Evolutionary conservation across 2,113 vertebrate species (phyloP).

Genomic region (Saccopteryx leptura): DNA sequence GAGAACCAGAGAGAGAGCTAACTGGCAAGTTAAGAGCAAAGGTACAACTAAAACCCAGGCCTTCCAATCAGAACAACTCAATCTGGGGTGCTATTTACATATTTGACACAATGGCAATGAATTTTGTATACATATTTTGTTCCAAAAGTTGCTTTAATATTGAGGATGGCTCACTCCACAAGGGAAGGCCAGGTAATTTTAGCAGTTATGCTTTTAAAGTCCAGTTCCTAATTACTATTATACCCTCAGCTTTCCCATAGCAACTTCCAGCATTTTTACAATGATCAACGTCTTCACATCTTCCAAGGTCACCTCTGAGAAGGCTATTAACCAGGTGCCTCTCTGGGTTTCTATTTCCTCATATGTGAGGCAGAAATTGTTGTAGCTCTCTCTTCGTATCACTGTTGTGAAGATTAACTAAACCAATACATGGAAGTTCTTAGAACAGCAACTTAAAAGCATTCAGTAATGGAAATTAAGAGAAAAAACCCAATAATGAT

Average conservation of each 20-base stretch:
- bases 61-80: not conserved
- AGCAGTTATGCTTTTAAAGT: not conserved
- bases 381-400: not conserved
- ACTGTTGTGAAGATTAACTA: not conserved
- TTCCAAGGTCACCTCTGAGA: not conserved
- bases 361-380: not conserved
- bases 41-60: not conserved
- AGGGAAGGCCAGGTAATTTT: not conserved
- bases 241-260: not conserved
- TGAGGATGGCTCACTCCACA: not conserved
- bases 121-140: constrained; percentile 34
- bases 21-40: constrained; percentile 26
- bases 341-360: not conserved
- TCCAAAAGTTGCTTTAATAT: not conserved
- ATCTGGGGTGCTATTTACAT: not conserved
- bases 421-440: not conserved
- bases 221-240: not conserved
- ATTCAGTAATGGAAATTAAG: constrained; percentile 11
- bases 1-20: not conserved
- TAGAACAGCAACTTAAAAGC: not conserved
- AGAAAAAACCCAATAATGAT: constrained; percentile 1
- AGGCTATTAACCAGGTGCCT: constrained; percentile 9
- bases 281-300: not conserved
- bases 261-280: not conserved
- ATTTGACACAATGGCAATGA: not conserved